Percentiles rank a stretch among this genome's conserved stretches.
Conservation (phyloP, 2,888 invertebrate species). For the Tiphia femorata region DNA sequence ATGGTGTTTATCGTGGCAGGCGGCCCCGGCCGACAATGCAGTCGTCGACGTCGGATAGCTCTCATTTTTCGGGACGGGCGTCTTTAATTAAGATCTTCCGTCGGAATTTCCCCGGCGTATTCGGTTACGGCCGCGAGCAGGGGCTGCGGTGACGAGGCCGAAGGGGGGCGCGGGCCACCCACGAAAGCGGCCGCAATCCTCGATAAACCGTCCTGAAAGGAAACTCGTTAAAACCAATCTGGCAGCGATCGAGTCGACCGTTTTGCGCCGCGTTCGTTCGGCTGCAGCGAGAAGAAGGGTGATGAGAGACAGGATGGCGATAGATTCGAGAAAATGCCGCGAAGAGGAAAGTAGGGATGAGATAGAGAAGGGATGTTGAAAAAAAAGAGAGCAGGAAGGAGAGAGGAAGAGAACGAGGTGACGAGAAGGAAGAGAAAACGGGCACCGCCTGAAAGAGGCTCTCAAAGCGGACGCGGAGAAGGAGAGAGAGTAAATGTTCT, state of each 20-base stretch:
- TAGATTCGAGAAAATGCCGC: background rate
- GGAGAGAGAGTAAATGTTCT: background rate
- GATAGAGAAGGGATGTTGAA: background rate
- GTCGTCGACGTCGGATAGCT: slow-evolving; percentile 6
- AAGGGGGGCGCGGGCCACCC: slow-evolving; percentile 11
- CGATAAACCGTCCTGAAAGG: slow-evolving; percentile 51
- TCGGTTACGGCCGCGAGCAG: slow-evolving; percentile 23
- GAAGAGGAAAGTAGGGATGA: slow-evolving; percentile 1
- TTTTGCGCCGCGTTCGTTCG: slow-evolving; percentile 35
- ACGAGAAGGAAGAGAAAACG: background rate
- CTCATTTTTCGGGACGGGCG: slow-evolving; percentile 39
- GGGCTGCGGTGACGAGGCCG: background rate
- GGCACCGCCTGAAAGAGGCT: background rate
- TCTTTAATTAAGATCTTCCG: slow-evolving; percentile 50
- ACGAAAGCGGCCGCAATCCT: slow-evolving; percentile 44
- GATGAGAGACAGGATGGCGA: slow-evolving; percentile 1
- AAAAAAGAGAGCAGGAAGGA: background rate
- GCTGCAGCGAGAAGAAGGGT: slow-evolving; percentile 15
- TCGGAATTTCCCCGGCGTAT: slow-evolving; percentile 41
- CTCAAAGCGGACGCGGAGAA: background rate
- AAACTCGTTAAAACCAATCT: slow-evolving; percentile 53
- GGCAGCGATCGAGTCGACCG: slow-evolving; percentile 39
- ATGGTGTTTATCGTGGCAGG: background rate
- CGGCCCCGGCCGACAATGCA: background rate
- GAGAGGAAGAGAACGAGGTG: background rate